Percentiles rank a stretch among this genome's conserved stretches.
phyloP scores from a whole-genome alignment of 2,888 invertebrate genomes.

The Leptinotarsa peninsularis region DNA sequence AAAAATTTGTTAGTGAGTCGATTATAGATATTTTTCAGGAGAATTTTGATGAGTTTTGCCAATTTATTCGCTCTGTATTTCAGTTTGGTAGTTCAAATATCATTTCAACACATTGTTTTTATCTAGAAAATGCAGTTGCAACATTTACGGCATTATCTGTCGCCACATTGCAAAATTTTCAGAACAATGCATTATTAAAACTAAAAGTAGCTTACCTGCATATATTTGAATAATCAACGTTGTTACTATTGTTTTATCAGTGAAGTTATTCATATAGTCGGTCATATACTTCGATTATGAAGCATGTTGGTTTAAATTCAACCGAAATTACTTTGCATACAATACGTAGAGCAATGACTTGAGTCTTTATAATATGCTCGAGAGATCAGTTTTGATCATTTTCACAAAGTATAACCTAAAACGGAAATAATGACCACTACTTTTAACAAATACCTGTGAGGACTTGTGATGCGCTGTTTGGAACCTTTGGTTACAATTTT shows the following conservation, averaged over 20 bases:
- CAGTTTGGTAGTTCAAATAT: not conserved
- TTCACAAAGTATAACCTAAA: not conserved
- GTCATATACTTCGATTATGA: not conserved
- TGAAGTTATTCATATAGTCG: slow-evolving; percentile 11
- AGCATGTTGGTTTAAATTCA: not conserved
- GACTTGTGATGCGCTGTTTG: too few species aligned
- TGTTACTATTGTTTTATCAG: slow-evolving; percentile 12
- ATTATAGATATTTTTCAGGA: too few species aligned
- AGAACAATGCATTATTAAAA: slow-evolving; percentile 5
- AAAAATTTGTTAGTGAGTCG: too few species aligned
- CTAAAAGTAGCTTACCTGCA: not conserved
- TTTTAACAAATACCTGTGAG: too few species aligned
- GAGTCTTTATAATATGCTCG: not conserved
- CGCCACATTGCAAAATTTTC: slow-evolving; percentile 11
- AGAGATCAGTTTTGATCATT: not conserved
- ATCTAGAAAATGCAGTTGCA: not conserved
- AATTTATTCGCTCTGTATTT: not conserved
- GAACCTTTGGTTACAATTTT: too few species aligned
- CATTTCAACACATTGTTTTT: not conserved
- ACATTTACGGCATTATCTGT: not conserved
- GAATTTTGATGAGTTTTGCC: not conserved
- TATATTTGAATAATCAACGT: slow-evolving; percentile 11
- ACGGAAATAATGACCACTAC: too few species aligned
- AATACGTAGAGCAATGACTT: slow-evolving; percentile 14
- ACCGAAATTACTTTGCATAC: slow-evolving; percentile 16